These are phyloP conservation scores for Drosophila ezoana DNA, from an alignment of 2,888 invertebrate genomes.

Conservation along the genomic window DNA sequence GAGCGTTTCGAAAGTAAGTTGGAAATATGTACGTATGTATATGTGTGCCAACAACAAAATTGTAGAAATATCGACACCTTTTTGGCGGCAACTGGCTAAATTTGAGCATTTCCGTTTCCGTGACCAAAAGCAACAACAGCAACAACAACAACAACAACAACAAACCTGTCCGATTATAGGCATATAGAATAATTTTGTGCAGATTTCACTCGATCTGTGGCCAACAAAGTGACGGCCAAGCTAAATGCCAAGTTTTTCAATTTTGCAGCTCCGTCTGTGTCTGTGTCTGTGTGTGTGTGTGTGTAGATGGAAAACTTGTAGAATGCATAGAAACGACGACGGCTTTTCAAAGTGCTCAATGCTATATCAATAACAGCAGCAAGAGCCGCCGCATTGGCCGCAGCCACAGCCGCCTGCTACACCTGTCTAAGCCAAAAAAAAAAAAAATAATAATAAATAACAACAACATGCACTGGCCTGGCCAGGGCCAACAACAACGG, in stretches of 20 bases:
- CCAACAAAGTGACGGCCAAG: conserved; percentile 30
- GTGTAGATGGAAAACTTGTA: conserved; percentile 71
- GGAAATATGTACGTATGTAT: conserved; percentile 1
- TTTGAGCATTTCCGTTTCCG: conserved; percentile 74
- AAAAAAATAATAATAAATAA: conserved; percentile 15
- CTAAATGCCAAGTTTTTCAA: conserved; percentile 71
- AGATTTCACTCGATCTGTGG: conserved; percentile 54
- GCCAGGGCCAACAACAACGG: conserved; percentile 62
- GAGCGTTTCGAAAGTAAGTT: conserved; percentile 37
- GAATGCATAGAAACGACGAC: conserved; percentile 70
- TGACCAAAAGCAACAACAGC: conserved; percentile 36
- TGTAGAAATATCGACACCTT: conserved; percentile 59
- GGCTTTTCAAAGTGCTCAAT: conserved; percentile 77
- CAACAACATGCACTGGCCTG: conserved; percentile 46
- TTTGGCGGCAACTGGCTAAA: conserved; percentile 48
- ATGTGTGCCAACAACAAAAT: conserved; percentile 40
- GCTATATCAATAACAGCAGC: conserved; percentile 74
- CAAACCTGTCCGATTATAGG: conserved; percentile 27
- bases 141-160: conserved; percentile 20
- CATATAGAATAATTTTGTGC: conserved; percentile 55
- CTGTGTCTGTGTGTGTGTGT: conserved; percentile 26
- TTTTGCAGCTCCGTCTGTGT: conserved; percentile 17
- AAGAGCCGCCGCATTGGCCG: conserved; percentile 48
- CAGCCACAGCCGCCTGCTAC: conserved; percentile 47
- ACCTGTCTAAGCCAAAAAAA: conserved; percentile 67